Evolutionary conservation across 2,797 vertebrate species (phyloP).

Genomic region (Peromyscus aztecus): DNA sequence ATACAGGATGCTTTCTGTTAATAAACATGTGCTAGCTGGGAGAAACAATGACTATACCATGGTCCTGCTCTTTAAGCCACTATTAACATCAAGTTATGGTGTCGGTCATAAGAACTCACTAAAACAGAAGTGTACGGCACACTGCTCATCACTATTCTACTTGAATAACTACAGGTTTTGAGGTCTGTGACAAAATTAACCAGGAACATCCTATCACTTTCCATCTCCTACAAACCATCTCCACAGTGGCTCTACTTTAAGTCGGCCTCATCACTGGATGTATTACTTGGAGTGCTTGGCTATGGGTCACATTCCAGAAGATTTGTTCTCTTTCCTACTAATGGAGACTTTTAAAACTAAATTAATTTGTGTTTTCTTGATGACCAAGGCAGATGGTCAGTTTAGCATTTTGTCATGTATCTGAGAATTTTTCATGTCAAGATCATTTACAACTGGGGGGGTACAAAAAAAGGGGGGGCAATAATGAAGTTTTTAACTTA

Average conservation of each 20-base stretch:
- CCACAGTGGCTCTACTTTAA: neutral
- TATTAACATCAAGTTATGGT: neutral
- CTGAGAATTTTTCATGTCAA: conserved; percentile 40
- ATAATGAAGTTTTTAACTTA: conserved; percentile 22
- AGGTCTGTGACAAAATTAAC: conserved; percentile 25
- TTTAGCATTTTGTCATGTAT: conserved; percentile 18
- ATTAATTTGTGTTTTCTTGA: conserved; percentile 29
- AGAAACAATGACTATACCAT: conserved; percentile 24
- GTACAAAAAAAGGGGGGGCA: neutral
- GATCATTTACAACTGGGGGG: conserved; percentile 10
- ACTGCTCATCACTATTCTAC: neutral
- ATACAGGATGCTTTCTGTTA: neutral
- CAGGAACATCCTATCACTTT: neutral
- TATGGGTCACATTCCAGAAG: neutral
- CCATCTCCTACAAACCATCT: conserved; percentile 18
- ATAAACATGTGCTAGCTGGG: neutral
- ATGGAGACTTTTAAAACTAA: conserved; percentile 53
- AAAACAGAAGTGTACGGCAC: neutral
- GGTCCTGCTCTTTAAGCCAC: conserved; percentile 18
- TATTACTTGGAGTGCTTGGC: neutral
- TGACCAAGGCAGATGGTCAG: neutral
- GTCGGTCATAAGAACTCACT: neutral
- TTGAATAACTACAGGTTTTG: conserved; percentile 19
- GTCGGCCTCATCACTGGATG: neutral
- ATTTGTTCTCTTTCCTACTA: conserved; percentile 9